Percentiles rank a stretch among this genome's conserved stretches.
Conservation (phyloP, 2,888 invertebrate genomes). For the Cephus sareptanus region DNA sequence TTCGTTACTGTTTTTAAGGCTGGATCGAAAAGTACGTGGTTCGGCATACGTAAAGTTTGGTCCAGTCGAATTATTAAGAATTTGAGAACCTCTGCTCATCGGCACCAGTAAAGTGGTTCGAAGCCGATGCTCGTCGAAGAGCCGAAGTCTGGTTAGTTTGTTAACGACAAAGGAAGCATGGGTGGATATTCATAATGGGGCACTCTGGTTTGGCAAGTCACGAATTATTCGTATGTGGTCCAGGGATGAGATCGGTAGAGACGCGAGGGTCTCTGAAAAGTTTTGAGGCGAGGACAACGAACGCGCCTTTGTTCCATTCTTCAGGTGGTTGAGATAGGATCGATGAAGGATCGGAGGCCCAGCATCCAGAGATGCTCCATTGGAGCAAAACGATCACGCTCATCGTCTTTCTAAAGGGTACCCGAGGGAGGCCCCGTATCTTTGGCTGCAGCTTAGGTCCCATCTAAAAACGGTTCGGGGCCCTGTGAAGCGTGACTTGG, state of each 20-base stretch:
- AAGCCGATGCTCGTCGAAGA: neutral
- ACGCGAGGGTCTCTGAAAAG: neutral
- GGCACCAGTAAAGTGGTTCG: neutral
- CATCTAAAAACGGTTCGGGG: neutral
- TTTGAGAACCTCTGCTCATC: neutral
- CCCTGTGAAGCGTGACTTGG: neutral
- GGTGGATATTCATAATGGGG: neutral
- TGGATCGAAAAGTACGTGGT: neutral
- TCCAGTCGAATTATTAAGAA: neutral
- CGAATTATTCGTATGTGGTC: neutral
- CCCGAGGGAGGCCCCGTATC: neutral
- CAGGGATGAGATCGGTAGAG: neutral
- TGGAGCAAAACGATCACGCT: neutral
- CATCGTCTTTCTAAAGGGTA: neutral
- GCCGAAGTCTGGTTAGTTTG: neutral
- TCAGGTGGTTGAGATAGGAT: neutral
- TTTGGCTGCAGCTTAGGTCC: neutral
- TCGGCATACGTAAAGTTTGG: neutral
- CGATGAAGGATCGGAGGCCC: neutral
- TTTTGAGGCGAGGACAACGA: neutral
- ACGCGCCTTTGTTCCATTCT: neutral
- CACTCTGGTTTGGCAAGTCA: neutral
- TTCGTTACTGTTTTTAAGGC: neutral
- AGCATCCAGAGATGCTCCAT: neutral
- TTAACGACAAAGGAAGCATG: neutral